These are phyloP conservation scores for Macrosiphum euphorbiae DNA, from an alignment of 2,888 invertebrate species.

Conservation along the genomic window DNA sequence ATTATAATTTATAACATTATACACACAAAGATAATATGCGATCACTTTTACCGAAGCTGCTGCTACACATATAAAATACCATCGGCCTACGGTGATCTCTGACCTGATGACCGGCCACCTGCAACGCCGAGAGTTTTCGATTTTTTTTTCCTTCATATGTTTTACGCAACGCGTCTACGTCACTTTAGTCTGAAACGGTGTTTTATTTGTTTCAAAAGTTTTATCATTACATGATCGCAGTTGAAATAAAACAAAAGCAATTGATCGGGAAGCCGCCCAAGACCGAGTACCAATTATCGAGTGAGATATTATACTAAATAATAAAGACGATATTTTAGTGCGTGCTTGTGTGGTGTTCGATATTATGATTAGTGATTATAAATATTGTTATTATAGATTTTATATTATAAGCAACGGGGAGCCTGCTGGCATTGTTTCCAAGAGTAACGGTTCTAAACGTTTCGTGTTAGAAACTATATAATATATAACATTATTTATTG, in stretches of 20 bases:
- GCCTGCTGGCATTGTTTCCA: background rate
- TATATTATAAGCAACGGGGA: background rate
- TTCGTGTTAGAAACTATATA: background rate
- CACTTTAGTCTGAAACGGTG: background rate
- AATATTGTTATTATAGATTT: background rate
- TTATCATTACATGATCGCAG: background rate
- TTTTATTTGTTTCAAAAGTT: background rate
- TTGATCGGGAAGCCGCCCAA: background rate
- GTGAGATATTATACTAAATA: background rate
- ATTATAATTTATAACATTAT: background rate
- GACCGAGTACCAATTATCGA: constrained; percentile 8
- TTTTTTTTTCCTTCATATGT: background rate
- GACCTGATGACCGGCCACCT: constrained; percentile 5
- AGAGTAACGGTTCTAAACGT: background rate
- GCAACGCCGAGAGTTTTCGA: background rate
- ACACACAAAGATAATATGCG: background rate
- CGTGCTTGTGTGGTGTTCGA: background rate
- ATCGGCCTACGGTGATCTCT: background rate
- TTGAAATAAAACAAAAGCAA: background rate
- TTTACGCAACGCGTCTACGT: background rate
- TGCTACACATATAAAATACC: background rate
- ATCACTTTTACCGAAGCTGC: background rate
- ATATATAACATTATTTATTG: background rate
- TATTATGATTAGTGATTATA: background rate
- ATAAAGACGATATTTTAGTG: background rate